phyloP scores from a whole-genome alignment of 2,797 vertebrate species.

The Leptoclinus maculatus region DNA sequence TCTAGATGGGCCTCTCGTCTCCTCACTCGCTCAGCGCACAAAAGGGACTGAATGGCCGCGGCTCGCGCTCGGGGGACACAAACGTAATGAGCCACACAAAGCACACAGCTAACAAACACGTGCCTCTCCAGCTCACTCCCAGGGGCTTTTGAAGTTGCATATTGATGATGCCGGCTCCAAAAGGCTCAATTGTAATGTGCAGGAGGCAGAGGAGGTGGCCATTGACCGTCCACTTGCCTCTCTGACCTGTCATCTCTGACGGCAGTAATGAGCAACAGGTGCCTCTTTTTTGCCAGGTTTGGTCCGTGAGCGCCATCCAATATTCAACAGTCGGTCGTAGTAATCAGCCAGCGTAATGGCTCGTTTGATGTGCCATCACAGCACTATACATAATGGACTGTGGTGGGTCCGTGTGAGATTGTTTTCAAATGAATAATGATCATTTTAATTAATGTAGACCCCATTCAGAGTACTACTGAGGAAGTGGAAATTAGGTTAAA shows the following conservation, averaged over 20 bases:
- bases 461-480: constrained; percentile 4
- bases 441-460: constrained; percentile 28
- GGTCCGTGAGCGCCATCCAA: constrained; percentile 50
- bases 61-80: constrained; percentile 74
- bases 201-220: constrained; percentile 59
- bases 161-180: constrained; percentile 72
- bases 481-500: constrained; percentile 16
- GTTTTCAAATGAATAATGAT: constrained; percentile 53
- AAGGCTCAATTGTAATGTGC: constrained; percentile 69
- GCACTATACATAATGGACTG: constrained; percentile 38
- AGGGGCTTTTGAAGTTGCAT: constrained; percentile 77
- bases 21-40: constrained; percentile 72
- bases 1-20: constrained; percentile 81
- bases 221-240: constrained; percentile 69
- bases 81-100: constrained; percentile 78
- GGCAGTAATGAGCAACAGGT: constrained; percentile 77
- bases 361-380: constrained; percentile 70
- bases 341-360: constrained; percentile 65
- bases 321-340: constrained; percentile 63
- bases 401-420: constrained; percentile 38
- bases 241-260: constrained; percentile 70
- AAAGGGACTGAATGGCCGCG: constrained; percentile 80
- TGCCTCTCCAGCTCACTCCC: constrained; percentile 61
- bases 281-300: constrained; percentile 54
- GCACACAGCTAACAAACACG: constrained; percentile 15